Evolutionary conservation across 2,888 invertebrate species (phyloP).

Genomic region (Helicoverpa assulta): DNA sequence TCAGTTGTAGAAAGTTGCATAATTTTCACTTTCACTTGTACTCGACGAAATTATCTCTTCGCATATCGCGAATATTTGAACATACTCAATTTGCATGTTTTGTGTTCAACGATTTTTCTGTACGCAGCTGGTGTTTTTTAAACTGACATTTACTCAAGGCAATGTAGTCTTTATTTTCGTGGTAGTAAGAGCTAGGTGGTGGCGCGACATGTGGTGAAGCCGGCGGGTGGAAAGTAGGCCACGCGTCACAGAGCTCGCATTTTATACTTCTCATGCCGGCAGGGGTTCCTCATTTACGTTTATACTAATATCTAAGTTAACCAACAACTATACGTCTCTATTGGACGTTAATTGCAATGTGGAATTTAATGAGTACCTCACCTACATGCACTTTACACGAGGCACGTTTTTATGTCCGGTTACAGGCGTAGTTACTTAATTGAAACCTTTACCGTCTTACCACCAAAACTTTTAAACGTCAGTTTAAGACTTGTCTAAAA

Average conservation of each 20-base stretch:
- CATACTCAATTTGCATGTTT: constrained; percentile 79
- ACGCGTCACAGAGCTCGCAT: constrained; percentile 87
- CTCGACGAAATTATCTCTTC: constrained; percentile 78
- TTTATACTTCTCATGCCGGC: constrained; percentile 81
- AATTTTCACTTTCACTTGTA: constrained; percentile 87
- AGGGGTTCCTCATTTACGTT: constrained; percentile 78
- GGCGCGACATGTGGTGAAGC: constrained; percentile 81
- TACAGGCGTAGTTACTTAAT: constrained; percentile 8
- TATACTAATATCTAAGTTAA: constrained; percentile 28
- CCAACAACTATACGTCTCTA: constrained; percentile 26
- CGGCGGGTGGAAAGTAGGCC: constrained; percentile 86
- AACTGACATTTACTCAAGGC: constrained; percentile 60
- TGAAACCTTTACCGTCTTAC: too few species aligned
- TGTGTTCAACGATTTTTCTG: constrained; percentile 75
- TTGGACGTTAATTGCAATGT: background rate
- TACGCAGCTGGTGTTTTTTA: constrained; percentile 71
- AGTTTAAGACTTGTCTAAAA: too few species aligned
- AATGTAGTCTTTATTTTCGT: constrained; percentile 76
- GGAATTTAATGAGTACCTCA: background rate
- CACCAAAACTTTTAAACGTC: too few species aligned
- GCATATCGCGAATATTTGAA: constrained; percentile 82
- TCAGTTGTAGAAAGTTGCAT: constrained; percentile 87
- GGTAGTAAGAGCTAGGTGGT: constrained; percentile 70
- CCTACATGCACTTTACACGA: background rate
- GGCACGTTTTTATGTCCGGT: background rate